These are phyloP conservation scores for Silurus asotus DNA, from an alignment of 2,113 vertebrate genomes.

Conservation along the genomic window DNA sequence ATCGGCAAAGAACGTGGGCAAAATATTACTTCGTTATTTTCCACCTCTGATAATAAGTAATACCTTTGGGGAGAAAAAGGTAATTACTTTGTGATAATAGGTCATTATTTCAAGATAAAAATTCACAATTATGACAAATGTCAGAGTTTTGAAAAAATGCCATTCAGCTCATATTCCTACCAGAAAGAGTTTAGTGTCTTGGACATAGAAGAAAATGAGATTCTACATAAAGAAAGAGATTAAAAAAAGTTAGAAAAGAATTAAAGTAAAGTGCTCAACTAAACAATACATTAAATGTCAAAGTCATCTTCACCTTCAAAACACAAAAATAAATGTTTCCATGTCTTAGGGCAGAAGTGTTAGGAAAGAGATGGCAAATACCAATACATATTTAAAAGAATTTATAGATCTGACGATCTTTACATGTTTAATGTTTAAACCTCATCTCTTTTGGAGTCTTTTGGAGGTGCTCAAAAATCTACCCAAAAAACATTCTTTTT, in stretches of 20 bases:
- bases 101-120: conserved; percentile 19
- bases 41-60: not conserved
- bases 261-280: not conserved
- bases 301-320: not conserved
- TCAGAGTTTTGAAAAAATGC: not conserved
- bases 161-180: not conserved
- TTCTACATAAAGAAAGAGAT: not conserved
- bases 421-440: not conserved
- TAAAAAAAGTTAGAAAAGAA: not conserved
- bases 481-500: not conserved
- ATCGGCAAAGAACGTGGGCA: not conserved
- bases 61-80: not conserved
- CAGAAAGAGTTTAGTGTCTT: not conserved
- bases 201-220: not conserved
- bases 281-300: conserved; percentile 1
- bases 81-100: conserved; percentile 20
- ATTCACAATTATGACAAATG: not conserved
- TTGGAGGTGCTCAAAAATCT: not conserved
- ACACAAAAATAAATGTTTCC: not conserved
- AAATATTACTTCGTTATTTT: not conserved
- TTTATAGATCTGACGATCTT: not conserved
- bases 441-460: too few relatives aligned
- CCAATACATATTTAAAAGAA: not conserved
- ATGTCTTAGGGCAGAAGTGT: not conserved
- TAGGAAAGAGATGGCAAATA: not conserved